Evolutionary conservation across 1,140 invertebrate species (phyloP).

Genomic region (Zophobas atratus): DNA sequence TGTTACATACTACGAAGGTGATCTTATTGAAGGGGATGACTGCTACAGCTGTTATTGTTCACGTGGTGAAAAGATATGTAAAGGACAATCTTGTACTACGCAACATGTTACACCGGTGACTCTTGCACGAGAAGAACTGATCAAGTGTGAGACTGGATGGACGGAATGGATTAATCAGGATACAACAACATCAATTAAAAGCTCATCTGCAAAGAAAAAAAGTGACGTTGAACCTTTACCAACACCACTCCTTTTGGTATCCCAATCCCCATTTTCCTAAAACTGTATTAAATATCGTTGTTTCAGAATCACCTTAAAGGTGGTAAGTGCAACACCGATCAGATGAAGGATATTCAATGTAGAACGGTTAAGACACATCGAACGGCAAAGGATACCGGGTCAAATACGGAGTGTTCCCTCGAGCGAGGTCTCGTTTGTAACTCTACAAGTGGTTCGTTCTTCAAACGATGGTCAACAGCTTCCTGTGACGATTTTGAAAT

Average conservation of each 20-base stretch:
- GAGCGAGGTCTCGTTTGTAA: constrained; percentile 80
- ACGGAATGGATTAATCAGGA: constrained; percentile 82
- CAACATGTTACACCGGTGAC: constrained; percentile 44
- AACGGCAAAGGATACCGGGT: constrained; percentile 77
- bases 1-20: constrained; percentile 81
- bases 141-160: constrained; percentile 79
- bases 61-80: constrained; percentile 77
- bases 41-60: constrained; percentile 86
- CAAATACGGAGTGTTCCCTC: constrained; percentile 83
- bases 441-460: constrained; percentile 49
- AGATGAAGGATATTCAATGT: constrained; percentile 83
- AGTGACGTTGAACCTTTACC: constrained; percentile 78
- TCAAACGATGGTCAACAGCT: too few relatives aligned
- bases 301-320: constrained; percentile 65
- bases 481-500: constrained; percentile 82
- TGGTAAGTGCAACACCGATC: constrained; percentile 71
- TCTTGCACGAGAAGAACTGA: constrained; percentile 64
- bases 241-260: constrained; percentile 70
- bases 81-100: constrained; percentile 76
- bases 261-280: constrained; percentile 47
- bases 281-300: constrained; percentile 1
- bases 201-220: constrained; percentile 51
- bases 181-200: constrained; percentile 63
- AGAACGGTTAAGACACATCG: constrained; percentile 76
- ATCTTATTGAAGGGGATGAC: constrained; percentile 79